A percentile compares a stretch with the other conserved stretches of the same genome.
phyloP scores from a whole-genome alignment of 1,140 invertebrate genomes.

The Bombyx mandarina region DNA sequence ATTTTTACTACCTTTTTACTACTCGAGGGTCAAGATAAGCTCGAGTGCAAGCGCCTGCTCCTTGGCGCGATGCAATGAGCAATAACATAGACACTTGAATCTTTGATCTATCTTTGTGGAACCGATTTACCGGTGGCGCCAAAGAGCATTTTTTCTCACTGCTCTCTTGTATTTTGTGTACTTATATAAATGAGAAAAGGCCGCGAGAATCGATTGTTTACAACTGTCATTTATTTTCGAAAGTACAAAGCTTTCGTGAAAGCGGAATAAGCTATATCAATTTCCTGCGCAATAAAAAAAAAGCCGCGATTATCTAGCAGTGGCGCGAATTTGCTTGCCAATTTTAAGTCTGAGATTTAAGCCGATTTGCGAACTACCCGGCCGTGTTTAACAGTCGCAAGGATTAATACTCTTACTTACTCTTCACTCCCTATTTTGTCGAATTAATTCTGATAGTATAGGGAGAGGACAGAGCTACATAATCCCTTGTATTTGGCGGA shows the following conservation, averaged over 20 bases:
- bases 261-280: conserved; percentile 43
- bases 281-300: conserved; percentile 27
- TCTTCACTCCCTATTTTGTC: too few relatives aligned
- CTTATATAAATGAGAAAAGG: conserved; percentile 25
- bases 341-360: conserved; percentile 34
- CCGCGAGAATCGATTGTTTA: conserved; percentile 34
- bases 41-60: conserved; percentile 42
- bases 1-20: conserved; percentile 64
- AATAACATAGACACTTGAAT: conserved; percentile 34
- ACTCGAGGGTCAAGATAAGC: conserved; percentile 56
- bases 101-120: conserved; percentile 45
- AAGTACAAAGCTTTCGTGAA: conserved; percentile 42
- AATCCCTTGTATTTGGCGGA: too few relatives aligned
- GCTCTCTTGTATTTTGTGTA: conserved; percentile 32
- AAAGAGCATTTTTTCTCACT: conserved; percentile 12
- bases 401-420: too few relatives aligned
- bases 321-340: conserved; percentile 21
- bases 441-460: too few relatives aligned
- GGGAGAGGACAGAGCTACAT: too few relatives aligned
- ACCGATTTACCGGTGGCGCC: conserved; percentile 28
- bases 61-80: conserved; percentile 15
- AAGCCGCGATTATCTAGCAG: conserved; percentile 14
- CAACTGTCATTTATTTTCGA: conserved; percentile 30
- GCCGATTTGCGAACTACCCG: conserved; percentile 40
- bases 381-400: conserved; percentile 17